Percentiles rank a stretch among this genome's conserved stretches.
Conservation (phyloP, 2,797 vertebrate genomes). For the Bryconaethiops microstoma region DNA sequence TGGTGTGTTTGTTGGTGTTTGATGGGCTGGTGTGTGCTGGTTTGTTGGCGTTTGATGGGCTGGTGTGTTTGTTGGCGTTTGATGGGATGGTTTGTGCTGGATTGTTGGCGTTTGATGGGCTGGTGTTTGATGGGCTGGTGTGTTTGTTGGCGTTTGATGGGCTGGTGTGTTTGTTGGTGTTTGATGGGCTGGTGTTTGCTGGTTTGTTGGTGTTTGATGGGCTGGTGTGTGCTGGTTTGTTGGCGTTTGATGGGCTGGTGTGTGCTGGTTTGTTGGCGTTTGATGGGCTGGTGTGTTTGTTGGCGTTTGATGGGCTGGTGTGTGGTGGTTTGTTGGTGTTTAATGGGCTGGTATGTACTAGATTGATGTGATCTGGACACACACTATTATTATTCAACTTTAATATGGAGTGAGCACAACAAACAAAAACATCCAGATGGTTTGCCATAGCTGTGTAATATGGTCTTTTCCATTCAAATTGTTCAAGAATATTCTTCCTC, state of each 20-base stretch:
- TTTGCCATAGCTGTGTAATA: not conserved
- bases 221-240: not conserved
- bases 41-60: no score
- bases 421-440: not conserved
- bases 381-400: no score
- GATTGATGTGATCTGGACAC: not conserved
- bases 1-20: no score
- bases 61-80: no score
- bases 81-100: not conserved
- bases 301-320: not conserved
- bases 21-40: no score
- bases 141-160: no score
- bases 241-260: not conserved
- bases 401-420: not conserved
- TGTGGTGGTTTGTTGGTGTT: not conserved
- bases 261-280: not conserved
- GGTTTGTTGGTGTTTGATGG: not conserved
- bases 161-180: no score
- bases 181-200: not conserved
- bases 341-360: not conserved
- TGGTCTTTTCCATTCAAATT: not conserved
- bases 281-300: not conserved
- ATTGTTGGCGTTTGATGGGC: no score
- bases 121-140: no score
- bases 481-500: no score